A percentile compares a stretch with the other conserved stretches of the same genome.
Evolutionary conservation across 2,113 vertebrate species (phyloP).

Genomic region (Rhea americana): DNA sequence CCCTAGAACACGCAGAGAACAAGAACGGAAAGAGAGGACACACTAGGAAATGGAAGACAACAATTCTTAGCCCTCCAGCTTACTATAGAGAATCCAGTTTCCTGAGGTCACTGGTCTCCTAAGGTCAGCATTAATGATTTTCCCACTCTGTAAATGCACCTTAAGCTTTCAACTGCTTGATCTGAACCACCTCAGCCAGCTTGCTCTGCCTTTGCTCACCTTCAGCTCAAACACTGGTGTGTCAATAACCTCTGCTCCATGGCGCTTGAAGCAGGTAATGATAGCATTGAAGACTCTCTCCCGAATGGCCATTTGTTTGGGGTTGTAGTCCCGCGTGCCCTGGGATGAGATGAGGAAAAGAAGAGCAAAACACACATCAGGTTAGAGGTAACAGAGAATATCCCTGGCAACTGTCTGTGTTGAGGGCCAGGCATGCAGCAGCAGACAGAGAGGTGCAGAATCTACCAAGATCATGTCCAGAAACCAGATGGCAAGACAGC

Average conservation of each 20-base stretch:
- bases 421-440: rapidly evolving
- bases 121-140: no score
- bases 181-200: background rate
- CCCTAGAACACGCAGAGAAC: background rate
- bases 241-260: slow-evolving; percentile 95
- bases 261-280: slow-evolving; percentile 90
- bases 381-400: background rate
- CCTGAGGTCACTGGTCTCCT: background rate
- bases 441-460: rapidly evolving
- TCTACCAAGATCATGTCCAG: background rate
- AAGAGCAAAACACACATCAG: background rate
- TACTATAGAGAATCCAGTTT: background rate
- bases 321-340: slow-evolving; percentile 94
- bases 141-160: no score
- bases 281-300: slow-evolving; percentile 90
- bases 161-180: background rate
- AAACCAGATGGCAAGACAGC: rapidly evolving
- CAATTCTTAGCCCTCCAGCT: background rate
- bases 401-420: background rate
- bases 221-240: slow-evolving; percentile 97
- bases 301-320: slow-evolving; percentile 97
- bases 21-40: background rate
- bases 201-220: slow-evolving; percentile 73
- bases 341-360: background rate
- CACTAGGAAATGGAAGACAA: background rate